Base-by-base conservation (phyloP, 35 echinoderm and acorn worm species). In the Apostichopus californicus region DNA sequence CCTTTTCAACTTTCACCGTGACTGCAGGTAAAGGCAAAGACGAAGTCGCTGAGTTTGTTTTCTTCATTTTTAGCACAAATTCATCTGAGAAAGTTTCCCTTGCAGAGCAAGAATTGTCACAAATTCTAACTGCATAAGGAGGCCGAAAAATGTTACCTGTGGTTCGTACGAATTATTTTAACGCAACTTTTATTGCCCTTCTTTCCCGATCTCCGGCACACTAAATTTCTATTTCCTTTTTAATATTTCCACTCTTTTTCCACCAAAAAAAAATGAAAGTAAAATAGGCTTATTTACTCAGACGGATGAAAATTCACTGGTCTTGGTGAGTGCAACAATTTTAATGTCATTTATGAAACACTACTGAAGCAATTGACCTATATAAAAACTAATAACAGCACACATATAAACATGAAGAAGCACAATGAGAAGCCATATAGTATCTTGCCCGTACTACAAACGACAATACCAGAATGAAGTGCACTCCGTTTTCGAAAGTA, bases 1-100 rank as follows among this genome's bases (percentile, higher is more conserved):
- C 89, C 89, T 91, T 91, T 73, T 91, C 89, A n/a, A 91, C 89
- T 91, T 91, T 91, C 53, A 91, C 89, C 23, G 89, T 78, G 20
- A 91, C 89, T 54, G 89, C 26, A 12, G 89, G 89, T 77, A 79
- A 25, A 91, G 77, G 89, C 59, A 79, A 60, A 59, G 89, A 77
- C 7, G 58, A 61, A 79, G 46, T 56, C 7, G 56, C 59, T 58
- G 89, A 54, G 77, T 68, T 91, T 57, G 72, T 91, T 73, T 79
- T 91, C 89, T 91, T 91, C 89, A 91, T 91, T 25, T 91, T 91
- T 77, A 79, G 89, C 54, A 57, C 78, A 54, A 58, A 68, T 34
- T 89, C 86, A 89, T 72, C 23, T 1, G 86, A 89, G 28, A 73
- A 68, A 54, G 61, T 89, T 89, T 89, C 68, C 86, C 58, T 89